Base-by-base conservation (phyloP, 1,140 invertebrate species). In the Drosophila oshimai region DNA sequence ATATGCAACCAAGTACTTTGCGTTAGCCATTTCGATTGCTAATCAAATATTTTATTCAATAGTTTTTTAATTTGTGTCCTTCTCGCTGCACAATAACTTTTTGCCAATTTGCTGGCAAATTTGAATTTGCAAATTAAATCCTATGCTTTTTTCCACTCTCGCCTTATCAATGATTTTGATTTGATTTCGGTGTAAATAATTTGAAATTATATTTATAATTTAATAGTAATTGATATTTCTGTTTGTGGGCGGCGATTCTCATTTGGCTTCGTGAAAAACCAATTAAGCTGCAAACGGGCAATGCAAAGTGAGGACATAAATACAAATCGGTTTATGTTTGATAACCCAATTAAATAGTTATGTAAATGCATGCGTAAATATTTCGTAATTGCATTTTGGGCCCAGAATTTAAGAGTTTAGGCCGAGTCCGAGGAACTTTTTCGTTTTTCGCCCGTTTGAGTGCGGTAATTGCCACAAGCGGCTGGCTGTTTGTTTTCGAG, bases 261-360 rank as follows among this genome's bases (percentile, higher is more conserved):
- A 46, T 64, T 64, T 61, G 12, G 37, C 29, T 61, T 22, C 29
- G 39, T 46, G 31, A 28, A 70, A 68, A 68, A 80, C 67, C 70
- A 81, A 81, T 81, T 81, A 81, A 37, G 20, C 49, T 53, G 58
- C 36, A 53, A 64, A 34, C 58, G 53, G 13, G 33, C 55, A 29
- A 45, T 17, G 18, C 29, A 51, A 44, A 60, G 15, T 17, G 44
- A 15, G 74, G 74, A 65, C 57, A 64, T 64, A 62, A 45, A 41
- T 64, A 39, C 28, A 72, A 72, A 76, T 67, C 57, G 71, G 24
- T 75, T 81, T 53, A 65, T 75, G 46, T 47, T 50, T 60, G 47
- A 76, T 75, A 76, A 57, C 64, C 65, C 71, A 81, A 76, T 76
- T 58, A 76, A 77, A 73, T 50, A 65, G 73, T 77, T 77, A 83